These are phyloP conservation scores for Trachops cirrhosus DNA, from an alignment of 2,797 vertebrate species.

Conservation along the genomic window DNA sequence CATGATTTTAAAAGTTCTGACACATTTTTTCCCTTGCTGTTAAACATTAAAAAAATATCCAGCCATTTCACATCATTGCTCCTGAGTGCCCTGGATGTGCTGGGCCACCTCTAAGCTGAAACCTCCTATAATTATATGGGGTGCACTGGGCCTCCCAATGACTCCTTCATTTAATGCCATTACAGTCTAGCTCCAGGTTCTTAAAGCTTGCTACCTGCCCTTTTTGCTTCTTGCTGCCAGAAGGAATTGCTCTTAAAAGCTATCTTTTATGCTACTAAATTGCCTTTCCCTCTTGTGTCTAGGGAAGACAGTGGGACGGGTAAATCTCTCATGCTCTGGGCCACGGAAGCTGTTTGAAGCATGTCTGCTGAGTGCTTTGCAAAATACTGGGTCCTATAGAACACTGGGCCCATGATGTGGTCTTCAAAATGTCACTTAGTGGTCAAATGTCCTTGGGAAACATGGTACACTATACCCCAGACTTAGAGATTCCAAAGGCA, in stretches of 20 bases:
- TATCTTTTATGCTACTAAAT: not conserved
- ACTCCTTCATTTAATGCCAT: conserved; percentile 19
- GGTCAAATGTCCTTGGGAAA: not conserved
- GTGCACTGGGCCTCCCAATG: not conserved
- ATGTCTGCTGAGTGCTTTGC: not conserved
- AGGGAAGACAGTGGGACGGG: not conserved
- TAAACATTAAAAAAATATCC: not conserved
- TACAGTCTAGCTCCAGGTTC: not conserved
- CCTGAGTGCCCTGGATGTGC: not conserved
- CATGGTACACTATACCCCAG: not conserved
- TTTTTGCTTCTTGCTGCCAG: conserved; percentile 23
- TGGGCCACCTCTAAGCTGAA: not conserved
- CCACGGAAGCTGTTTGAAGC: not conserved
- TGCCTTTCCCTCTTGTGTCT: not conserved
- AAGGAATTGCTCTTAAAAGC: conserved; percentile 45
- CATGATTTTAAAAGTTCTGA: not conserved
- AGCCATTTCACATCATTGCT: not conserved
- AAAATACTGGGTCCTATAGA: not conserved
- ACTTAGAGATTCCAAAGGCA: not conserved
- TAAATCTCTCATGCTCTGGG: not conserved
- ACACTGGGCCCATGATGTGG: not conserved
- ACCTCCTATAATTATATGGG: not conserved
- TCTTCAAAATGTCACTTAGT: not conserved
- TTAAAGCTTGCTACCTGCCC: not conserved
- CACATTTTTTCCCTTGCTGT: not conserved